These are phyloP conservation scores for Bemisia tabaci DNA, from an alignment of 1,140 invertebrate genomes.

Conservation along the genomic window DNA sequence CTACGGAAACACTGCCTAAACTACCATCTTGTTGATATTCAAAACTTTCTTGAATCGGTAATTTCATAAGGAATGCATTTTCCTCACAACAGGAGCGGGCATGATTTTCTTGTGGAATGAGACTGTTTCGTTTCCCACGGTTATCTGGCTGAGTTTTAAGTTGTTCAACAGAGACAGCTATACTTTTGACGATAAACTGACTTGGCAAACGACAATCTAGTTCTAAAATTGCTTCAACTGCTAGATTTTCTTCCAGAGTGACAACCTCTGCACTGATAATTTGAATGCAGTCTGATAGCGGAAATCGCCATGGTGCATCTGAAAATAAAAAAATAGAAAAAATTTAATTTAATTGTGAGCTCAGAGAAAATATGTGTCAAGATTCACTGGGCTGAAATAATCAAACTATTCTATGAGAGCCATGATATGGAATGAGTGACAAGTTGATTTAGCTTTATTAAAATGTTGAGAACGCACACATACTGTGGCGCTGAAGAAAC, in stretches of 20 bases:
- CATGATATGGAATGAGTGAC: too few relatives aligned
- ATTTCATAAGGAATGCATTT: slow-evolving; percentile 23
- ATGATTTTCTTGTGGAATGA: neutral
- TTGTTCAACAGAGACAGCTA: slow-evolving; percentile 8
- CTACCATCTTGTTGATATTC: slow-evolving; percentile 69
- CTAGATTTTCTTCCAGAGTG: slow-evolving; percentile 3
- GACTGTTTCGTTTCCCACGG: neutral
- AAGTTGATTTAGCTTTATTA: too few relatives aligned
- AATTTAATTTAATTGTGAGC: neutral
- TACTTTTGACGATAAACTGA: neutral
- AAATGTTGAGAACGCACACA: too few relatives aligned
- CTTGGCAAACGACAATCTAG: slow-evolving; percentile 6
- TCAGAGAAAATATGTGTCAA: too few relatives aligned
- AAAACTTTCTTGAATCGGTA: slow-evolving; percentile 52
- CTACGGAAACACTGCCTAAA: slow-evolving; percentile 47
- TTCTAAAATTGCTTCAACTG: slow-evolving; percentile 11
- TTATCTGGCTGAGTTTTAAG: neutral
- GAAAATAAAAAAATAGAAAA: slow-evolving; percentile 1
- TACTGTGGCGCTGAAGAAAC: too few relatives aligned
- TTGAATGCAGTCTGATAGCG: neutral
- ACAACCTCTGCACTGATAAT: neutral
- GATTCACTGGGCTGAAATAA: too few relatives aligned
- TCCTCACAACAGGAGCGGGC: neutral
- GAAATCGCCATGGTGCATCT: neutral
- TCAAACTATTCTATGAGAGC: too few relatives aligned